Conservation (phyloP, 2,888 invertebrate genomes). For the Torymus tubicola region DNA sequence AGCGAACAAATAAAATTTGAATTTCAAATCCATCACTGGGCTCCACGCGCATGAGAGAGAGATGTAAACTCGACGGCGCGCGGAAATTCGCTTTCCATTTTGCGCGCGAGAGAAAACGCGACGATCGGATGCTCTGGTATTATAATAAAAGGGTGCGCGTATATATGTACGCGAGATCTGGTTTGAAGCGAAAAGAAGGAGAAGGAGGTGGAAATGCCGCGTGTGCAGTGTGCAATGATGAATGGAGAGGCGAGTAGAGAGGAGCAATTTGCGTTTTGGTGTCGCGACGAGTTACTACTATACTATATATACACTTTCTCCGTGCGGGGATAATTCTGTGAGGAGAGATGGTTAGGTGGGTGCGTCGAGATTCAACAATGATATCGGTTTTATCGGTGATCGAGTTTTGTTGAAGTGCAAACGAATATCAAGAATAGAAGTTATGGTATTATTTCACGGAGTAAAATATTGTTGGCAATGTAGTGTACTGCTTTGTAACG, state of each 20-base stretch:
- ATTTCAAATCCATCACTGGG: no score
- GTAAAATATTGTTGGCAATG: no score
- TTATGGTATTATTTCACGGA: no score
- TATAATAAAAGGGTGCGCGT: conserved; percentile 39
- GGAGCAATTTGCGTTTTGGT: conserved; percentile 62
- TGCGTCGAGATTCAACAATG: no score
- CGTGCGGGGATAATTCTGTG: neutral
- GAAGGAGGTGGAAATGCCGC: no score
- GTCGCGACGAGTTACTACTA: conserved; percentile 44
- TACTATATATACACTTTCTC: conserved; percentile 36
- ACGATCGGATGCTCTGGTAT: conserved; percentile 22
- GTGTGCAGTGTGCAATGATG: neutral
- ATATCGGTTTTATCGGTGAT: no score
- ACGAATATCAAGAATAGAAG: no score
- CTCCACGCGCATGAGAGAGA: no score
- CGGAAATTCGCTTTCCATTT: conserved; percentile 40
- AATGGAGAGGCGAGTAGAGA: conserved; percentile 55
- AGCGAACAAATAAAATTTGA: conserved; percentile 6
- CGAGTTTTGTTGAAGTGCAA: no score
- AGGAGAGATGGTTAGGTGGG: no score
- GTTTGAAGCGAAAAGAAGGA: no score
- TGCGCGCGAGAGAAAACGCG: conserved; percentile 22
- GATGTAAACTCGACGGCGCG: neutral
- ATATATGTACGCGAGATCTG: neutral
- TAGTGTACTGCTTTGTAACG: no score